These are phyloP conservation scores for Callocephalon fimbriatum DNA, from an alignment of 2,113 vertebrate genomes.

Conservation along the genomic window DNA sequence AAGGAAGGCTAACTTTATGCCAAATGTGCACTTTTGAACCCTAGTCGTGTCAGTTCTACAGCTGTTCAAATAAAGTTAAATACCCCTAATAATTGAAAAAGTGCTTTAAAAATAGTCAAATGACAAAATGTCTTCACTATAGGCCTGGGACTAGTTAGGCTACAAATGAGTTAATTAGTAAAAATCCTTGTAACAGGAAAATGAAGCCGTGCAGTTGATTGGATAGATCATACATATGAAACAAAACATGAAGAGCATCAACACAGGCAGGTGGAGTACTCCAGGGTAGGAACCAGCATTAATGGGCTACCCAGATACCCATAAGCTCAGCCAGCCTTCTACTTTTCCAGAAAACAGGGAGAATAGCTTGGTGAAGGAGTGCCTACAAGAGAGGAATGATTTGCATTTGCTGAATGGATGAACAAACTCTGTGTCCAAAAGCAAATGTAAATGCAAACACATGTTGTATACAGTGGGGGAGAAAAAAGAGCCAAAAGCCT, in stretches of 20 bases:
- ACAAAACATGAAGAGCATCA: background rate
- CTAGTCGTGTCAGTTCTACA: slow-evolving; percentile 1
- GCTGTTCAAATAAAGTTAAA: slow-evolving; percentile 50
- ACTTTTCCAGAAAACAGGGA: background rate
- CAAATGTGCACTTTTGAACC: background rate
- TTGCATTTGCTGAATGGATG: background rate
- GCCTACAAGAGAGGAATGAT: background rate
- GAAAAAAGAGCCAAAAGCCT: background rate
- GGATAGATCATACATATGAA: background rate
- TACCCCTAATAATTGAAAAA: slow-evolving; percentile 51
- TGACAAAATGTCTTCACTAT: background rate
- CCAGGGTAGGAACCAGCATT: background rate
- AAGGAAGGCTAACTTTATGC: background rate
- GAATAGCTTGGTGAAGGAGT: background rate
- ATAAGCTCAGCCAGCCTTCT: background rate
- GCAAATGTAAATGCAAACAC: background rate
- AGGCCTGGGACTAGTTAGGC: slow-evolving; percentile 5
- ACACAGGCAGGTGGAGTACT: background rate
- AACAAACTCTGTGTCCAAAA: background rate
- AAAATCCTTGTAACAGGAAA: background rate
- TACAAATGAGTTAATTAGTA: slow-evolving; percentile 12
- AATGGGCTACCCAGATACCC: background rate
- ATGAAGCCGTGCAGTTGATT: background rate
- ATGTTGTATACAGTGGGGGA: rapidly evolving
- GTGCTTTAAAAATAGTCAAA: slow-evolving; percentile 8